A percentile compares a stretch with the other conserved stretches of the same genome.
Evolutionary conservation across 37 sponge, comb jelly and placozoan genomes (phyloP).

Genomic region (Aplysina aerophoba): DNA sequence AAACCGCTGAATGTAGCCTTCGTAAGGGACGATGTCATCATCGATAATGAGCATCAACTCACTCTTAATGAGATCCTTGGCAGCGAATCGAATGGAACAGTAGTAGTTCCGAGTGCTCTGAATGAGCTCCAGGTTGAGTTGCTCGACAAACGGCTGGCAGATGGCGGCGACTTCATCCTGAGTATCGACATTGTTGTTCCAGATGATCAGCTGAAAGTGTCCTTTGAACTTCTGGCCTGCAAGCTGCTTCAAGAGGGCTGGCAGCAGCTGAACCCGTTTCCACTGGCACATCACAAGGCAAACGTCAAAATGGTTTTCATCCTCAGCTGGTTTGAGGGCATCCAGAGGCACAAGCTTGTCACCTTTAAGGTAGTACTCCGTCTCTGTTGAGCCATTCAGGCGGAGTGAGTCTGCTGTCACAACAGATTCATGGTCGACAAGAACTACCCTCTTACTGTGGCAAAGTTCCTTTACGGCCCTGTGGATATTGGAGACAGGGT

Average conservation of each 20-base stretch:
- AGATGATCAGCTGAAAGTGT: slow-evolving; percentile 56
- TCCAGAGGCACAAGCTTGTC: too few species aligned
- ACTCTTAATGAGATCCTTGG: slow-evolving; percentile 54
- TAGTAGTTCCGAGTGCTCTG: slow-evolving; percentile 70
- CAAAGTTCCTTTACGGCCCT: slow-evolving; percentile 13
- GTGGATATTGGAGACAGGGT: not conserved
- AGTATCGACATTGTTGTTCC: slow-evolving; percentile 69
- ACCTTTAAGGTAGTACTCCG: too few species aligned
- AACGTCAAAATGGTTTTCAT: slow-evolving; percentile 5
- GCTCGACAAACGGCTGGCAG: slow-evolving; percentile 25
- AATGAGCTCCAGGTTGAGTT: slow-evolving; percentile 54
- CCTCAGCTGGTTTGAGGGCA: too few species aligned
- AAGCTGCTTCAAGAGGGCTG: slow-evolving; percentile 37
- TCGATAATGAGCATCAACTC: slow-evolving; percentile 64
- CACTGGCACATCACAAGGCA: slow-evolving; percentile 56
- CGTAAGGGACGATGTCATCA: slow-evolving; percentile 59
- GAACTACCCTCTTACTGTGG: not conserved
- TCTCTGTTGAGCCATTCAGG: too few species aligned
- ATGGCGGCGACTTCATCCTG: slow-evolving; percentile 37
- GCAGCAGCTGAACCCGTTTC: slow-evolving; percentile 55
- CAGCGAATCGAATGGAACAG: slow-evolving; percentile 67
- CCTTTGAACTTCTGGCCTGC: slow-evolving; percentile 39
- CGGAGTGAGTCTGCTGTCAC: too few species aligned
- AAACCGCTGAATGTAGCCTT: slow-evolving; percentile 50
- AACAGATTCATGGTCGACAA: not conserved